Conservation (phyloP, 2,113 vertebrate genomes). For the Columbina picui region DNA sequence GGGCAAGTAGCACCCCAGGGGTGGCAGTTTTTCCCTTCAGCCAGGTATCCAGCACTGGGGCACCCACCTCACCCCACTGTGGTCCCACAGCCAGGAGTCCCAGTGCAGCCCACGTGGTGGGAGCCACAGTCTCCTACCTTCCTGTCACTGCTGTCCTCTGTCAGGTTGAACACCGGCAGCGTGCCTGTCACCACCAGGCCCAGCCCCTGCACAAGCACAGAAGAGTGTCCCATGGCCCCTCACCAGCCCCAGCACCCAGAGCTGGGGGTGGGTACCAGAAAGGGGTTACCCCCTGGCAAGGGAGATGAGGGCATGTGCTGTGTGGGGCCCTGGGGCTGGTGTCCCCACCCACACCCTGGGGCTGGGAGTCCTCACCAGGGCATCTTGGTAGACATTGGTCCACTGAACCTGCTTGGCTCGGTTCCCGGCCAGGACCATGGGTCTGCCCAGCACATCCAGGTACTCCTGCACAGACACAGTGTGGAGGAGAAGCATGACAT, state of each 20-base stretch:
- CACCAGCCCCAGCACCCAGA: not conserved
- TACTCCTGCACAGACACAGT: constrained; percentile 85
- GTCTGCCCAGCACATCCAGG: constrained; percentile 94
- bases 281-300: not conserved
- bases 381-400: constrained; percentile 98
- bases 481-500: not conserved
- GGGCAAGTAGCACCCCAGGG: not conserved
- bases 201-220: constrained; percentile 82
- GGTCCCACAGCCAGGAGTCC: not conserved
- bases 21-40: not conserved
- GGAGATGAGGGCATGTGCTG: not conserved
- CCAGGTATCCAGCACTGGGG: not conserved
- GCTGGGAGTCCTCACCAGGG: constrained; percentile 82
- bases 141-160: constrained; percentile 85
- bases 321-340: not conserved
- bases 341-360: not conserved
- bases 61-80: not conserved
- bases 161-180: constrained; percentile 96
- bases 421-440: constrained; percentile 94
- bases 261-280: not conserved
- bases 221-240: not conserved
- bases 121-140: constrained; percentile 70
- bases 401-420: constrained; percentile 95
- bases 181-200: constrained; percentile 96
- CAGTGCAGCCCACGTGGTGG: not conserved